phyloP scores from a whole-genome alignment of 2,113 vertebrate genomes.

The Tetraodon nigroviridis region DNA sequence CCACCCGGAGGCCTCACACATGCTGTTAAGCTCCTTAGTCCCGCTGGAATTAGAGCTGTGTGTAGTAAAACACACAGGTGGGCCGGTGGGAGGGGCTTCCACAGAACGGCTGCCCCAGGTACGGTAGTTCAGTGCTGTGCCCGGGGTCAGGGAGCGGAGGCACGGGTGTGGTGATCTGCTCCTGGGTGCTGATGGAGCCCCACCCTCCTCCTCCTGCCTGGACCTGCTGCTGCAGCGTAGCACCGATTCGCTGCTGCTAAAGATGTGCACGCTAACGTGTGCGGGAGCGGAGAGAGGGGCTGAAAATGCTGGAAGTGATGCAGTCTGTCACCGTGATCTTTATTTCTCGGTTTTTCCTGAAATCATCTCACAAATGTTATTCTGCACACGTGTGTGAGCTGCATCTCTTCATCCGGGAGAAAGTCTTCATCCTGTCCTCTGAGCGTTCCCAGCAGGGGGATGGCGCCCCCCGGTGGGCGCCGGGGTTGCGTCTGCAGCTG shows the following conservation, averaged over 20 bases:
- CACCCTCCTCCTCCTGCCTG: slow-evolving; percentile 5
- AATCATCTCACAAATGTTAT: not conserved
- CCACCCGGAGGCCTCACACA: slow-evolving; percentile 62
- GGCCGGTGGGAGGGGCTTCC: slow-evolving; percentile 28
- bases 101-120: slow-evolving; percentile 1
- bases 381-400: slow-evolving; percentile 2
- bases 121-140: slow-evolving; percentile 2
- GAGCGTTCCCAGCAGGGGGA: slow-evolving; percentile 16
- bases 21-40: slow-evolving; percentile 77
- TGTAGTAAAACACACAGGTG: slow-evolving; percentile 67
- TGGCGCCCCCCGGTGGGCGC: slow-evolving; percentile 60
- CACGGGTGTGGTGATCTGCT: slow-evolving; percentile 17
- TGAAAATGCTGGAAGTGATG: not conserved
- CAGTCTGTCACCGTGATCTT: slow-evolving; percentile 16
- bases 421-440: not conserved
- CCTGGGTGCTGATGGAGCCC: not conserved
- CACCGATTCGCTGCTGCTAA: not conserved
- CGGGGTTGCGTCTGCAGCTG: not conserved
- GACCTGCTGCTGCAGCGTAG: slow-evolving; percentile 14
- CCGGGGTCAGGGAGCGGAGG: slow-evolving; percentile 2
- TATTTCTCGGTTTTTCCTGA: slow-evolving; percentile 5
- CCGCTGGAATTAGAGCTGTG: slow-evolving; percentile 64
- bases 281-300: too few relatives aligned
- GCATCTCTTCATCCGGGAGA: slow-evolving; percentile 1
- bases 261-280: not conserved